Conservation (phyloP, 2,888 invertebrate genomes). For the Sphecodes monilicornis region DNA sequence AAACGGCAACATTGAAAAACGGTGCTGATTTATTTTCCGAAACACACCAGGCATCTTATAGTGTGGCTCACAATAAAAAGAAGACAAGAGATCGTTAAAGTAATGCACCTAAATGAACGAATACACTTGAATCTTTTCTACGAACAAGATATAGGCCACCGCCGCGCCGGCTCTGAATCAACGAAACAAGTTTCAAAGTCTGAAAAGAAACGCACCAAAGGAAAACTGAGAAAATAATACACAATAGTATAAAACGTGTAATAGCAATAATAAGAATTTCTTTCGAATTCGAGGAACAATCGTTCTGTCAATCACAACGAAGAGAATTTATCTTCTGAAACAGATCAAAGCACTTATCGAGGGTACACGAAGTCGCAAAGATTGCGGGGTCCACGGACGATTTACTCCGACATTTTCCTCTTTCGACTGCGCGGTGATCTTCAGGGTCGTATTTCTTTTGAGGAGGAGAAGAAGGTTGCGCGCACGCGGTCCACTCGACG, state of each 20-base stretch:
- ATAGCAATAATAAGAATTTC: not conserved
- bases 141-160: not conserved
- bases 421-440: not conserved
- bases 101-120: not conserved
- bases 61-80: too few species aligned
- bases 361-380: conserved; percentile 16
- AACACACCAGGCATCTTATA: too few species aligned
- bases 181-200: too few species aligned
- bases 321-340: not conserved
- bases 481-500: not conserved
- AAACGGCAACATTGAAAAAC: too few species aligned
- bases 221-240: not conserved
- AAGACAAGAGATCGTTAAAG: not conserved
- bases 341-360: not conserved
- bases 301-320: not conserved
- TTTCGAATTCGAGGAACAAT: not conserved
- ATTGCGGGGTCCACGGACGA: conserved; percentile 15
- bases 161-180: too few species aligned
- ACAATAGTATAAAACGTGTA: not conserved
- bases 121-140: not conserved
- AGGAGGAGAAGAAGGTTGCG: not conserved
- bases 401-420: conserved; percentile 46
- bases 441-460: conserved; percentile 5
- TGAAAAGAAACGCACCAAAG: not conserved
- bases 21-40: too few species aligned